Evolutionary conservation across 2,888 invertebrate genomes (phyloP).

Genomic region (Eupeodes luniger): DNA sequence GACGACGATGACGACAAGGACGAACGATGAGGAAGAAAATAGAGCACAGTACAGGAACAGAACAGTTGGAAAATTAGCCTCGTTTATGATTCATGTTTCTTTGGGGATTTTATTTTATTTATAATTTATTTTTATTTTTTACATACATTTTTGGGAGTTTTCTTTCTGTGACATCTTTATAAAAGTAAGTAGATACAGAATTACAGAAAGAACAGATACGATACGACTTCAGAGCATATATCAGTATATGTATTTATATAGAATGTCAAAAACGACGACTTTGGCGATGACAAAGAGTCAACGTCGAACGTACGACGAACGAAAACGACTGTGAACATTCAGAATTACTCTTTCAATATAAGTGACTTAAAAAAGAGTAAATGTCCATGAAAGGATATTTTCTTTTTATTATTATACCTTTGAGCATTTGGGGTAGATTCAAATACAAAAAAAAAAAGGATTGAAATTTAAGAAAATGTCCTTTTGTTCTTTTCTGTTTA

Average conservation of each 20-base stretch:
- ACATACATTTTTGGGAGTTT: conserved; percentile 25
- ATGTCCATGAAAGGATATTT: conserved; percentile 1
- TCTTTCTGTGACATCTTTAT: conserved; percentile 28
- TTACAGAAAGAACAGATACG: neutral
- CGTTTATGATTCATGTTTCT: conserved; percentile 44
- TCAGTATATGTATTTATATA: conserved; percentile 18
- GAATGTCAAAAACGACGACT: conserved; percentile 11
- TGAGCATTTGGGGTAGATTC: conserved; percentile 1
- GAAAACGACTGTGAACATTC: neutral
- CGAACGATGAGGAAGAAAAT: neutral
- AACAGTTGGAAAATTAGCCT: conserved; percentile 38
- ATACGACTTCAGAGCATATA: neutral
- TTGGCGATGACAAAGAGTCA: neutral
- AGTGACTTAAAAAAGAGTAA: conserved; percentile 23
- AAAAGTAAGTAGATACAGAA: neutral
- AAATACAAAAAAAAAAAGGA: neutral
- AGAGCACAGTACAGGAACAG: neutral
- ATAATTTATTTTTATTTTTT: neutral
- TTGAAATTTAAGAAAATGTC: neutral
- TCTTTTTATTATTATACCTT: conserved; percentile 16
- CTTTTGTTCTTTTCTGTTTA: neutral
- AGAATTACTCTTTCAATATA: conserved; percentile 1
- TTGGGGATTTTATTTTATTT: conserved; percentile 11
- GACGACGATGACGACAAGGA: too few relatives aligned
- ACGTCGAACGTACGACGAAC: neutral